Evolutionary conservation across 2,888 invertebrate species (phyloP), one percentile per base, ranked within the genome.

Genomic region (Hyalella azteca): DNA sequence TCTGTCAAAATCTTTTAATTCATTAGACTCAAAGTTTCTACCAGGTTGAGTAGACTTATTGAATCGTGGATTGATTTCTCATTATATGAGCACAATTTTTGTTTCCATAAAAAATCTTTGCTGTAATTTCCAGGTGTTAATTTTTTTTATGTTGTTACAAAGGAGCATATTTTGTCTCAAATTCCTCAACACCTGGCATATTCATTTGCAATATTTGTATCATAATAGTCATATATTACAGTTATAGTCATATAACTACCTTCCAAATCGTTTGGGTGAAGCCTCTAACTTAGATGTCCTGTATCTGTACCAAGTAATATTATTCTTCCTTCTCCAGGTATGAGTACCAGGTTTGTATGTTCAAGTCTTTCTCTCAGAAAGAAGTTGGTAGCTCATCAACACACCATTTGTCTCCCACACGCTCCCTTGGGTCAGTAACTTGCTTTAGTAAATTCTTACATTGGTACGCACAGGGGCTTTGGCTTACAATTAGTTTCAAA

Each of bases 311-410:
- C 15, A 13, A 49, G 22, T 49, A 49, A n/a, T 49, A 4, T 9
- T 49, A 9, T 49, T 49, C 49, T 49, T 49, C 3, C 4, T 49
- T 49, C 15, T 66, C 36, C 66, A 66, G 66, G 36, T 66, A 66
- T 36, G 29, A 66, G n/a, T 66, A 66, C 19, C 36, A 66, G 36
- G 29, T 66, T 66, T 66, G 66, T 36, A 32, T 66, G 13, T 66
- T 66, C 39, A 66, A 66, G 66, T 66, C 66, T 36, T 36, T 66
- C 29, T 66, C 66, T 13, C 66, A 66, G 29, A 66, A 19, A 36
- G 66, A 66, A 32, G 19, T 66, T 39, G 66, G 66, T 15, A 19
- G 36, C 29, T 66, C 45, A 45, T 11, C 32, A 13, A 7, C 66
- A 11, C 66, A 36, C 19, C 66, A 19, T 5, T 29, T 66, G 7